Evolutionary conservation across 2,797 vertebrate genomes (phyloP), one percentile per base, ranked within the genome.

Genomic region (Anabacerthia variegaticeps): DNA sequence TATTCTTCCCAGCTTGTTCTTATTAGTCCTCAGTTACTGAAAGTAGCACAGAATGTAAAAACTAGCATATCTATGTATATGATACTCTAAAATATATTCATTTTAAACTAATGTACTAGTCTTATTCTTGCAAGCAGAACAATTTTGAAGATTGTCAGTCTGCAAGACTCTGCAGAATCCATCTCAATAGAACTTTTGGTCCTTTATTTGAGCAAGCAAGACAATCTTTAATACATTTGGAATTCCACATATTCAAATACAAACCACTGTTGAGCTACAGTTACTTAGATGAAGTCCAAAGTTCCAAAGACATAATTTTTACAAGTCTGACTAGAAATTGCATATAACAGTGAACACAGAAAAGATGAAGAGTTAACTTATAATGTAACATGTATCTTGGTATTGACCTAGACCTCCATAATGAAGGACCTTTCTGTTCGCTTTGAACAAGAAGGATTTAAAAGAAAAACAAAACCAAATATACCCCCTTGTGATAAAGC

Each of bases 81-180:
- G 83, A 85, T 84, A 59, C 77, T 89, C 73, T 88, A 85, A 91
- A 95, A 95, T 54, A 49, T 93, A 95, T 83, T 93, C 68, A 92
- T 94, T 95, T 96, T 93, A 97, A 97, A 97, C 85, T 96, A 97
- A 96, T 20, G 27, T 94, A 94, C 76, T 87, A 75, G 69, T 96
- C 92, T 79, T 71, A 62, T 54, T 85, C 49, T 46, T 63, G 8
- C 51, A 46, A 78, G 37, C 27, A 82, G 28, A 94, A 88, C 18
- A 49, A 51, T 54, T 75, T 30, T 51, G 51, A 95, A 92, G 51
- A 68, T 2, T 66, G 46, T 12, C 43, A 69, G 49, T 39, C 48
- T 74, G 37, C 20, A 49, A 66, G 77, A 62, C 46, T 85, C 71
- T 73, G 87, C 62, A 79, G 39, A 67, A 66, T 69, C 22, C 48